Percentiles rank a stretch among this genome's conserved stretches.
Conservation (phyloP, 2,888 invertebrate species). For the Chironomus riparius region DNA sequence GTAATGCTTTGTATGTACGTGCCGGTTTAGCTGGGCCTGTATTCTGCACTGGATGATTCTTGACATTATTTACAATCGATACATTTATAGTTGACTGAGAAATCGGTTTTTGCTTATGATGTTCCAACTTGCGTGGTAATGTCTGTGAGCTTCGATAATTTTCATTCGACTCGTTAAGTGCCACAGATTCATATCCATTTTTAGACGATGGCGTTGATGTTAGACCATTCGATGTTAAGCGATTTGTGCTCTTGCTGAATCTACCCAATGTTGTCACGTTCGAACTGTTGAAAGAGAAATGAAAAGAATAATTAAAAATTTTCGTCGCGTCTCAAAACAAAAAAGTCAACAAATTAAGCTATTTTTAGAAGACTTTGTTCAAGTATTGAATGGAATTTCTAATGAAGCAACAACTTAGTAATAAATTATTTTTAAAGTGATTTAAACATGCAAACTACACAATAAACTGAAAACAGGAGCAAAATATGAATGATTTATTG, state of each 20-base stretch:
- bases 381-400: too few relatives aligned
- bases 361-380: too few relatives aligned
- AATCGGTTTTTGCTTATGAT: slow-evolving; percentile 30
- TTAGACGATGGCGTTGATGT: slow-evolving; percentile 42
- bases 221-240: slow-evolving; percentile 47
- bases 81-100: slow-evolving; percentile 59
- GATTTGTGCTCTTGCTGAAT: slow-evolving; percentile 72
- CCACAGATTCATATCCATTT: slow-evolving; percentile 31
- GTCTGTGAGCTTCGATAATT: slow-evolving; percentile 60
- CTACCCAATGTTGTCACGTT: slow-evolving; percentile 56
- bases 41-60: slow-evolving; percentile 39
- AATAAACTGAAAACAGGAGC: too few relatives aligned
- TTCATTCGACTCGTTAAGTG: slow-evolving; percentile 20
- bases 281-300: slow-evolving; percentile 28
- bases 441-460: too few relatives aligned
- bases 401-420: too few relatives aligned
- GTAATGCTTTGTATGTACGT: slow-evolving; percentile 65
- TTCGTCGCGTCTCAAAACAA: not conserved
- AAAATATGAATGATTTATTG: too few relatives aligned
- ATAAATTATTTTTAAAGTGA: too few relatives aligned
- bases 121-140: slow-evolving; percentile 55
- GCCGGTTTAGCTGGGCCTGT: slow-evolving; percentile 69
- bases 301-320: not conserved
- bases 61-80: slow-evolving; percentile 49
- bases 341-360: too few relatives aligned